Conservation (phyloP, 1,140 invertebrate genomes). For the Subanguina moxae region DNA sequence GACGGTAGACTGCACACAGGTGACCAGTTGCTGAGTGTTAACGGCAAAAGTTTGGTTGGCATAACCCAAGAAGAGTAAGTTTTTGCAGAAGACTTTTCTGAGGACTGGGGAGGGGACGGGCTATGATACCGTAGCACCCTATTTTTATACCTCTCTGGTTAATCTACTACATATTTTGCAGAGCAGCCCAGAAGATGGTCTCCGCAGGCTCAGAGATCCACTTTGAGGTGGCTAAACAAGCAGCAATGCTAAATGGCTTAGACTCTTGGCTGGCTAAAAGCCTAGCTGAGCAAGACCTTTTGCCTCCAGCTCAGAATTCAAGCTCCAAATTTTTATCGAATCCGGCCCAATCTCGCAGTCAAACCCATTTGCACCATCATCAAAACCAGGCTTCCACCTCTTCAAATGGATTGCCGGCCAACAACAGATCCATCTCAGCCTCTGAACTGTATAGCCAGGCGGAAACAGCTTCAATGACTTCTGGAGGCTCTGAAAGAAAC, state of each 20-base stretch:
- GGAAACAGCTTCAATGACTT: slow-evolving; percentile 22
- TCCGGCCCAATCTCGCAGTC: neutral
- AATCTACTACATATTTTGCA: slow-evolving; percentile 47
- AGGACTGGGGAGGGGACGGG: too few species aligned
- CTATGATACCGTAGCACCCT: too few species aligned
- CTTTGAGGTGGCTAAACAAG: slow-evolving; percentile 92
- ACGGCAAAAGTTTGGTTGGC: slow-evolving; percentile 89
- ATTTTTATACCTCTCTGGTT: too few species aligned
- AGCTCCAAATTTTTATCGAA: neutral
- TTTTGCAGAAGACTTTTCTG: too few species aligned
- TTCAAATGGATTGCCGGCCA: neutral
- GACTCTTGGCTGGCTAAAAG: slow-evolving; percentile 28
- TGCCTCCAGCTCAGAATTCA: slow-evolving; percentile 2
- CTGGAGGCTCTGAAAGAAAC: neutral
- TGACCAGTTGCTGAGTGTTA: slow-evolving; percentile 92
- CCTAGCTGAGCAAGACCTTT: slow-evolving; percentile 9
- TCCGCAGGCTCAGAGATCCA: slow-evolving; percentile 85
- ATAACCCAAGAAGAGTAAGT: slow-evolving; percentile 86
- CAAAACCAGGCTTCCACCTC: neutral
- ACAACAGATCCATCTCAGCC: slow-evolving; percentile 28
- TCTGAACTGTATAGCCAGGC: slow-evolving; percentile 28
- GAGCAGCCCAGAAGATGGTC: slow-evolving; percentile 90
- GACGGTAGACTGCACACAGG: slow-evolving; percentile 89
- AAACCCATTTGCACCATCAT: neutral
- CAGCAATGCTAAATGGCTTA: slow-evolving; percentile 90